phyloP scores from a whole-genome alignment of 2,113 vertebrate species.

The Calcarius ornatus region DNA sequence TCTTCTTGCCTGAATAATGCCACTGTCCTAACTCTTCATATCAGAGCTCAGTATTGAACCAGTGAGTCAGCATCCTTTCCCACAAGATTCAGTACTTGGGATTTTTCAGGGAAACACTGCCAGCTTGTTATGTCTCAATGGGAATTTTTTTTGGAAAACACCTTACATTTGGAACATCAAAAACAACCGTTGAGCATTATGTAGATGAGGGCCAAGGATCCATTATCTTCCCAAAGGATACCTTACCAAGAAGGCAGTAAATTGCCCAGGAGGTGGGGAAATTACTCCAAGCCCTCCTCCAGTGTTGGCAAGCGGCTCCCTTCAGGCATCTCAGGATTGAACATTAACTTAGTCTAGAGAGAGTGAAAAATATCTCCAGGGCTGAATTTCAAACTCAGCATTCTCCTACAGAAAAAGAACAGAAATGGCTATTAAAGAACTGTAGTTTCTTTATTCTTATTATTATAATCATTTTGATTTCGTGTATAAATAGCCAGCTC shows the following conservation, averaged over 20 bases:
- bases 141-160: conserved; percentile 56
- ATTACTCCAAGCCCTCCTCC: neutral
- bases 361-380: neutral
- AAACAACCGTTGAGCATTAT: neutral
- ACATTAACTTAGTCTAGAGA: neutral
- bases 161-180: conserved; percentile 32
- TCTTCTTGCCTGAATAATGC: neutral
- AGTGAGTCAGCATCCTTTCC: conserved; percentile 51
- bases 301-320: neutral
- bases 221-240: neutral
- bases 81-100: conserved; percentile 22
- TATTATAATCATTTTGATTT: neutral
- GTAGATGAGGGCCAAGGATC: neutral
- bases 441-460: neutral
- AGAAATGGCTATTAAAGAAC: neutral
- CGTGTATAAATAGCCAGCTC: neutral
- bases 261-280: neutral
- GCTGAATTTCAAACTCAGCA: neutral
- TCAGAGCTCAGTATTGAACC: neutral
- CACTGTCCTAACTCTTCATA: neutral
- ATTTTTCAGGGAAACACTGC: conserved; percentile 46
- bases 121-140: conserved; percentile 9
- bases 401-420: neutral
- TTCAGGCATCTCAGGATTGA: neutral
- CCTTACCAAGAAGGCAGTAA: neutral